A percentile compares a stretch with the other conserved stretches of the same genome.
Evolutionary conservation across 2,797 vertebrate genomes (phyloP).

Genomic region (Ispidina lecontei): DNA sequence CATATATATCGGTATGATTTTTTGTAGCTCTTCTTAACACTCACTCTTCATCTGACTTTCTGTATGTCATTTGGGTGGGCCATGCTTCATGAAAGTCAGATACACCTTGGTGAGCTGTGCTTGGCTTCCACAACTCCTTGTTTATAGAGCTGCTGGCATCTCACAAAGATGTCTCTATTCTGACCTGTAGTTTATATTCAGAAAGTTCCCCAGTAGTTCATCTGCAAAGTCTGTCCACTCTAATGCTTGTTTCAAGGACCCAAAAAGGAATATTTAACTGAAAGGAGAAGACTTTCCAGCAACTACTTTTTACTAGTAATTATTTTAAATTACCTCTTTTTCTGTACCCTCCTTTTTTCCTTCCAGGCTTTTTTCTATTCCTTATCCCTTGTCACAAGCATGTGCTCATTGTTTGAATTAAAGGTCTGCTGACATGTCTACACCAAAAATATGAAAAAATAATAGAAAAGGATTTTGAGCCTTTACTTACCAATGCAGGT

Average conservation of each 20-base stretch:
- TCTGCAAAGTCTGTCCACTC: background rate
- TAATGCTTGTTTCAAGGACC: background rate
- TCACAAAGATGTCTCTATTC: background rate
- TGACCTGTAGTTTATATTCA: background rate
- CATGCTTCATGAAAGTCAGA: background rate
- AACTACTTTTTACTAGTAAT: background rate
- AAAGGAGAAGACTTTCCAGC: background rate
- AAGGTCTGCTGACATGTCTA: background rate
- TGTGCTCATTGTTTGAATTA: background rate
- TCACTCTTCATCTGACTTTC: background rate
- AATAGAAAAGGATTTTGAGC: background rate
- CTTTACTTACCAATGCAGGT: background rate
- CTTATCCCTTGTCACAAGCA: background rate
- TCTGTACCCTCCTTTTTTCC: background rate
- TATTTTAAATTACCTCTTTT: background rate
- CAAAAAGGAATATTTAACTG: background rate
- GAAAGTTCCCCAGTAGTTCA: background rate
- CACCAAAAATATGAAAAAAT: background rate
- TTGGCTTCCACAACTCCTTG: background rate
- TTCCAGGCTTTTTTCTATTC: background rate
- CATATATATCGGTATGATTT: background rate
- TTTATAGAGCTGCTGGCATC: background rate
- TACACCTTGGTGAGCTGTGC: background rate
- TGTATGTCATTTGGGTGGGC: background rate
- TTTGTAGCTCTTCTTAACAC: background rate